phyloP scores from a whole-genome alignment of 2,113 vertebrate genomes.

The Progne subis region DNA sequence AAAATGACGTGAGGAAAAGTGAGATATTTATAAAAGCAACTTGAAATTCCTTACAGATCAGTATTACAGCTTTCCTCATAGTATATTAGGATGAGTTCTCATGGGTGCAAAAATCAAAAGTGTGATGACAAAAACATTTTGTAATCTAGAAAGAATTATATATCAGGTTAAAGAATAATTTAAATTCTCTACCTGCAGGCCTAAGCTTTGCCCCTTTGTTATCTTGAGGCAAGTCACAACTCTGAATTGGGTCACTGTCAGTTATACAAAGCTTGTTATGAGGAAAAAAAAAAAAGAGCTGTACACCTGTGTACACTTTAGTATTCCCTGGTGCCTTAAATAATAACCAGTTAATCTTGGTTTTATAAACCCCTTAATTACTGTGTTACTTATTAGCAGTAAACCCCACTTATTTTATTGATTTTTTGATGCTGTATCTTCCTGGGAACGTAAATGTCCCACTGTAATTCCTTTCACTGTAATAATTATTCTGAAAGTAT shows the following conservation, averaged over 20 bases:
- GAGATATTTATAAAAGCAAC: neutral
- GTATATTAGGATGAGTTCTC: accelerated
- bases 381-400: neutral
- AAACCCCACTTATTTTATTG: neutral
- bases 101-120: neutral
- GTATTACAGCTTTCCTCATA: neutral
- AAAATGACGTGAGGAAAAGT: neutral
- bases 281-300: neutral
- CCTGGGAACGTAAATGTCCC: neutral
- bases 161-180: neutral
- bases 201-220: neutral
- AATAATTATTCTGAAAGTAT: neutral
- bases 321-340: neutral
- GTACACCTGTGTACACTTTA: neutral
- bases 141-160: neutral
- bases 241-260: neutral
- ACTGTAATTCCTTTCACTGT: neutral
- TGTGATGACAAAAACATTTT: neutral
- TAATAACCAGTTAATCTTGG: neutral
- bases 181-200: neutral
- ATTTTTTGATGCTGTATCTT: neutral
- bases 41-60: neutral
- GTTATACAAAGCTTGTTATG: neutral
- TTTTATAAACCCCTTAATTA: neutral
- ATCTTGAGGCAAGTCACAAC: neutral